phyloP scores from a whole-genome alignment of 2,797 vertebrate species.

The Rachycentron canadum region DNA sequence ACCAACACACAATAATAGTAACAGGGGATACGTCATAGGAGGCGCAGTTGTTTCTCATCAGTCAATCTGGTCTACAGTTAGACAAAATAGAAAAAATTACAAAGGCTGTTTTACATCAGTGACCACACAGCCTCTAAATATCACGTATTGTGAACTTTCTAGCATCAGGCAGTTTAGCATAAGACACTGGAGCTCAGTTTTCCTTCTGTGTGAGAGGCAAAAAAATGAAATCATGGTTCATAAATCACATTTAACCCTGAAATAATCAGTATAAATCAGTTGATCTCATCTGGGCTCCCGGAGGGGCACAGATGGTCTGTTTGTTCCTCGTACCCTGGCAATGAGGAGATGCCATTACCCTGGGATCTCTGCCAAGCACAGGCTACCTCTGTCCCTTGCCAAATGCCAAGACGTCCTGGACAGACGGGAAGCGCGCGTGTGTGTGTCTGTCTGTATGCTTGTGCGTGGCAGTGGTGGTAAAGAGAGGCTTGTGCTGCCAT shows the following conservation, averaged over 20 bases:
- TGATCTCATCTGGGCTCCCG: slow-evolving; percentile 60
- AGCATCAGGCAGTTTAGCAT: slow-evolving; percentile 15
- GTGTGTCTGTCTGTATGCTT: slow-evolving; percentile 21
- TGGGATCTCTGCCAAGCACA: slow-evolving; percentile 73
- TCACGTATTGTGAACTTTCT: not conserved
- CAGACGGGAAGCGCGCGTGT: slow-evolving; percentile 57
- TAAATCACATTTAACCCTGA: slow-evolving; percentile 58
- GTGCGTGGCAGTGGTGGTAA: slow-evolving; percentile 14
- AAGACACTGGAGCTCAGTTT: slow-evolving; percentile 16
- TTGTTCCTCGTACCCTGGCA: slow-evolving; percentile 76
- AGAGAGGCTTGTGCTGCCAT: slow-evolving; percentile 32
- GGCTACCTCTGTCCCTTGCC: slow-evolving; percentile 47
- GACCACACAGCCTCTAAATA: not conserved
- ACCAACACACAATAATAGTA: not conserved
- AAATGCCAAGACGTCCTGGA: slow-evolving; percentile 70
- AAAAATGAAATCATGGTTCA: slow-evolving; percentile 37
- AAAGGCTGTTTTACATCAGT: not conserved
- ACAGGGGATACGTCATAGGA: too few relatives aligned
- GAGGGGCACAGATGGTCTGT: slow-evolving; percentile 79
- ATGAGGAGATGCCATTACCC: slow-evolving; percentile 79
- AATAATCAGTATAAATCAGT: slow-evolving; percentile 69
- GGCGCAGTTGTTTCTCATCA: not conserved
- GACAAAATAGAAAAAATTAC: not conserved
- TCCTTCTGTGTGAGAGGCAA: not conserved
- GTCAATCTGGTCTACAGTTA: not conserved